These are phyloP conservation scores for Amiota mariae DNA, from an alignment of 2,888 invertebrate genomes.

Conservation along the genomic window DNA sequence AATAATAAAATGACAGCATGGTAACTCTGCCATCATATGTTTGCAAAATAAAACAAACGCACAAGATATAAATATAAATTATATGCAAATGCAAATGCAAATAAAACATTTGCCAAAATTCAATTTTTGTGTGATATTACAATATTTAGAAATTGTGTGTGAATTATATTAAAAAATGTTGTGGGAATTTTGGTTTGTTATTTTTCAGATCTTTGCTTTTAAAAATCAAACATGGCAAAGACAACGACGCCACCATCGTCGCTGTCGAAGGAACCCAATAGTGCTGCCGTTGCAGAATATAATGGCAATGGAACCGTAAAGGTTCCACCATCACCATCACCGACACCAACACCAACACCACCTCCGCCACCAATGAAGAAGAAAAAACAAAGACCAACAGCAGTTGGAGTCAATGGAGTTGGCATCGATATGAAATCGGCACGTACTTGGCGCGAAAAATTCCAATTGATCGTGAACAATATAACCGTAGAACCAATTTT, in stretches of 20 bases:
- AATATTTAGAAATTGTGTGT: too few relatives aligned
- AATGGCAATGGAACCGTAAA: too few relatives aligned
- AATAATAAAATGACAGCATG: too few relatives aligned
- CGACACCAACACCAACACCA: too few relatives aligned
- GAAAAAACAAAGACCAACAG: slow-evolving; percentile 6
- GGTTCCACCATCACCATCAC: too few relatives aligned
- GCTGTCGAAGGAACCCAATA: not conserved
- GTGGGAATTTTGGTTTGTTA: too few relatives aligned
- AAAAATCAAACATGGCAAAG: not conserved
- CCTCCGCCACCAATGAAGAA: not conserved
- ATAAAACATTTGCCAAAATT: not conserved
- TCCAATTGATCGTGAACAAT: slow-evolving; percentile 75
- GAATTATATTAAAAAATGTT: too few relatives aligned
- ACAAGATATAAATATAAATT: not conserved
- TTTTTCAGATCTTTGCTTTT: too few relatives aligned
- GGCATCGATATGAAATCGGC: slow-evolving; percentile 11
- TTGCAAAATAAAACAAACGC: too few relatives aligned
- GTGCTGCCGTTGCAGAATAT: not conserved
- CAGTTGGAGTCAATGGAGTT: slow-evolving; percentile 16
- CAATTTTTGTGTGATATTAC: too few relatives aligned
- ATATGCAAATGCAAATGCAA: not conserved
- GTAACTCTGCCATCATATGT: not conserved
- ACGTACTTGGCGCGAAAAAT: slow-evolving; percentile 73
- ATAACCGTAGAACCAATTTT: slow-evolving; percentile 81
- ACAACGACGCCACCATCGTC: not conserved